phyloP scores from a whole-genome alignment of 2,113 vertebrate genomes.

The Sapajus apella region DNA sequence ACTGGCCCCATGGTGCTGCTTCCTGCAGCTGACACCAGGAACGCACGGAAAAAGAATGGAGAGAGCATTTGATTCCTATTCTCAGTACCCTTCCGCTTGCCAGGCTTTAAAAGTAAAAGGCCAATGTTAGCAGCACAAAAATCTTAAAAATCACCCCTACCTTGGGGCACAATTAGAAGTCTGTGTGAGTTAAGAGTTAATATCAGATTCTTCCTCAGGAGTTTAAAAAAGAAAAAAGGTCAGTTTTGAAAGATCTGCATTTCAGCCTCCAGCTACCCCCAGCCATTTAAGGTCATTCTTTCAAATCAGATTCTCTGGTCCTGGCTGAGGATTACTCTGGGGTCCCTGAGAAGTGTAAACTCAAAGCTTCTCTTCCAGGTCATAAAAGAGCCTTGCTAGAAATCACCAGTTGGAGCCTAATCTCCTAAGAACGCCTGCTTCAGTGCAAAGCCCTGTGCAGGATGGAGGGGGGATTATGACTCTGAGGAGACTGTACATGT shows the following conservation, averaged over 20 bases:
- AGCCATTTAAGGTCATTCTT: slow-evolving; percentile 29
- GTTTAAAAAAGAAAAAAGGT: not conserved
- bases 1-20: not conserved
- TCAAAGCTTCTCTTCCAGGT: slow-evolving; percentile 1
- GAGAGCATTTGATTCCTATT: not conserved
- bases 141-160: slow-evolving; percentile 26
- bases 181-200: not conserved
- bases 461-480: not conserved
- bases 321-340: not conserved
- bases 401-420: slow-evolving; percentile 27
- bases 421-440: not conserved
- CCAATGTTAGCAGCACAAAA: not conserved
- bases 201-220: not conserved
- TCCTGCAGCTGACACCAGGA: not conserved
- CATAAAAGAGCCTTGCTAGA: slow-evolving; percentile 26
- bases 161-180: slow-evolving; percentile 3
- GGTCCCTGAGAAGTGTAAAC: slow-evolving; percentile 19
- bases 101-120: not conserved
- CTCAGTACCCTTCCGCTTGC: not conserved
- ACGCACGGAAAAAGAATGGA: not conserved
- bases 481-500: not conserved
- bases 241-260: slow-evolving; percentile 36
- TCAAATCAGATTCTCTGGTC: slow-evolving; percentile 58
- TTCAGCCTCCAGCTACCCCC: not conserved
- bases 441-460: slow-evolving; percentile 47